Base-by-base conservation (phyloP, 2,113 vertebrate species). In the Cyprinodon variegatus region DNA sequence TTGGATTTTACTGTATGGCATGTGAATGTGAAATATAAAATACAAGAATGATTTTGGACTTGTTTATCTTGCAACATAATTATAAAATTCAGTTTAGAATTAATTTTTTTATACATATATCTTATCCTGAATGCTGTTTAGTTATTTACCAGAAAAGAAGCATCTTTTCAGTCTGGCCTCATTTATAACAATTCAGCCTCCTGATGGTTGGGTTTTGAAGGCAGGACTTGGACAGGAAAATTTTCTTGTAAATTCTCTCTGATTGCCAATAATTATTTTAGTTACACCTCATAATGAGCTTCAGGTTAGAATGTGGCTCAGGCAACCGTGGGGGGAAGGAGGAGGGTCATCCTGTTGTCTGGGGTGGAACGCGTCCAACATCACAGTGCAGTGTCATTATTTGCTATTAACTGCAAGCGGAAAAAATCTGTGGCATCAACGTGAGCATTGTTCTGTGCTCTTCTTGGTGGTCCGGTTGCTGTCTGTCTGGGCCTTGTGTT, bases 281-380 rank as follows among this genome's bases (percentile, higher is more conserved):
- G 76, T 79, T 85, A 29, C 72, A 76, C 80, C 73, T 78, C 67
- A 82, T 91, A 90, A 91, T 88, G 81, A 86, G 81, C 88, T 88
- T 86, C 81, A 82, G 90, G 83, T 83, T 39, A 80, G 86, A 88
- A 85, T 70, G n/a, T 83, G 72, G 73, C 65, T 62, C 4, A 1
- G 74, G 36, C 70, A 61, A 66, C 70, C 66, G 73, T 37, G 74
- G 57, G 68, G 76, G 69, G 41, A 7, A 12, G 74, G 13, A 40
- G 87, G 82, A 20, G 64, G 79, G 72, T 76, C 70, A 77, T 78
- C 60, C 70, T 75, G 72, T 77, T 66, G 75, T 84, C 71, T 81
- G 77, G 79, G 76, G 76, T 17, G 82, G 82, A 82, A 85, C 86
- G 64, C 62, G 61, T 81, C 76, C 75, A 86, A 43, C 36, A 48